A percentile compares a stretch with the other conserved stretches of the same genome.
phyloP scores from a whole-genome alignment of 2,113 vertebrate genomes.

The Pan troglodytes region NHGRI_mPanTro3-v2.1_pri NC_072420.2:27884001-27884500 shows the following conservation, averaged over 20 bases:
- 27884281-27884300: neutral
- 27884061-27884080: conserved; percentile 68
- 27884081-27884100: conserved; percentile 63
- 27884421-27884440: neutral
- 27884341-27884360: neutral
- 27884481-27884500: neutral
- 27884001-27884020: conserved; percentile 1
- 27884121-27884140: conserved; percentile 77
- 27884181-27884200: conserved; percentile 51
- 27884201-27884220: conserved; percentile 74
- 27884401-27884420: neutral
- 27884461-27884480: neutral
- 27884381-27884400: neutral
- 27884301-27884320: conserved; percentile 32
- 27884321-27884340: conserved; percentile 30
- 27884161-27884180: conserved; percentile 11
- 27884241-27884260: conserved; percentile 75
- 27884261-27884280: conserved; percentile 37
- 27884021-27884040: conserved; percentile 55
- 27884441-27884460: neutral
- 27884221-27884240: conserved; percentile 67
- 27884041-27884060: conserved; percentile 30
- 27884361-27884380: conserved; percentile 17
- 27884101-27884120: conserved; percentile 59
- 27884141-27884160: conserved; percentile 53